Percentiles rank a stretch among this genome's conserved stretches.
Evolutionary conservation across 2,113 vertebrate genomes (phyloP).

Genomic region (Thamnaconus septentrionalis): DNA sequence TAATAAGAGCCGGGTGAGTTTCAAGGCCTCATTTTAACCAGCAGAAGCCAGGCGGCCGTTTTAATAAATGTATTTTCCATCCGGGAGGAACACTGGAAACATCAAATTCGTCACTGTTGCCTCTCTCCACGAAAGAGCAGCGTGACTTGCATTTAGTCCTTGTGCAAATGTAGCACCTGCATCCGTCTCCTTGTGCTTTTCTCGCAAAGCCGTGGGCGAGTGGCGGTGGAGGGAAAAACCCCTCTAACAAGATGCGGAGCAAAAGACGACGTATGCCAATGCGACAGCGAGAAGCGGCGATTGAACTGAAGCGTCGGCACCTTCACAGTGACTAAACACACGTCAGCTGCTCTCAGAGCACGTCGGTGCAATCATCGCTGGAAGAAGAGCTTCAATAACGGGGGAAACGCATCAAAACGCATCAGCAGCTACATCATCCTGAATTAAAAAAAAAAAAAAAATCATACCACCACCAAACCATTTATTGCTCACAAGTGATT

Average conservation of each 20-base stretch:
- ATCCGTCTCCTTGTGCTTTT: conserved; percentile 21
- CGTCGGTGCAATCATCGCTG: conserved; percentile 4
- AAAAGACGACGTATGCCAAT: conserved; percentile 18
- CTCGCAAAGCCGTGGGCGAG: neutral
- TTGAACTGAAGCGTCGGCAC: conserved; percentile 17
- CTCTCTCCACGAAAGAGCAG: conserved; percentile 28
- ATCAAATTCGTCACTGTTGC: conserved; percentile 18
- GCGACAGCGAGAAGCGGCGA: conserved; percentile 14
- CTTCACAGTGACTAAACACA: conserved; percentile 26
- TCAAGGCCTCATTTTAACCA: conserved; percentile 42
- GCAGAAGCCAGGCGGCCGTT: conserved; percentile 27
- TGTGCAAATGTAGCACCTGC: conserved; percentile 32
- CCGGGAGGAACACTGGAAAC: conserved; percentile 37
- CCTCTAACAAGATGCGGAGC: conserved; percentile 17
- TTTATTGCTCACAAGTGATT: too few relatives aligned
- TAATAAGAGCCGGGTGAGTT: conserved; percentile 31
- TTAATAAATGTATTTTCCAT: conserved; percentile 41
- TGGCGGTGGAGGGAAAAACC: conserved; percentile 7
- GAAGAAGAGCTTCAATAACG: conserved; percentile 15
- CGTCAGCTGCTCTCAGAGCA: too few relatives aligned
- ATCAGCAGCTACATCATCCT: too few relatives aligned
- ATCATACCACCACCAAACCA: neutral
- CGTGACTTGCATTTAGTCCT: conserved; percentile 32
- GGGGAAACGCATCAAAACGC: too few relatives aligned
- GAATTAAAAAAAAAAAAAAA: neutral